phyloP scores from a whole-genome alignment of 2,113 vertebrate genomes.

The Leptosomus discolor region DNA sequence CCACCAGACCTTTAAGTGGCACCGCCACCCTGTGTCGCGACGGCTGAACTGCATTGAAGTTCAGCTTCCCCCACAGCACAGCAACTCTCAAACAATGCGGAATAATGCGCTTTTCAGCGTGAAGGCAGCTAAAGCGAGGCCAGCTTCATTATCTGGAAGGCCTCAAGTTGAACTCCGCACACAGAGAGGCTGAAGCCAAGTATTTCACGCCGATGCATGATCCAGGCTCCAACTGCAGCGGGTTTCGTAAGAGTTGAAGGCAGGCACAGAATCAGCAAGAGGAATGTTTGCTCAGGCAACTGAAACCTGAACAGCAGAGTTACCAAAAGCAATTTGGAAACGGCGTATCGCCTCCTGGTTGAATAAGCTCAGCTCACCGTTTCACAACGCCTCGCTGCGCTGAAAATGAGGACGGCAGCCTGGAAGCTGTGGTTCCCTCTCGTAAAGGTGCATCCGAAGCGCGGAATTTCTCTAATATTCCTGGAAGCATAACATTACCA shows the following conservation, averaged over 20 bases:
- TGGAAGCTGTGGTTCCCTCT: neutral
- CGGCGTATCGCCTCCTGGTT: accelerated
- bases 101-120: accelerated
- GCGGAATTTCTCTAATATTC: accelerated
- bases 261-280: neutral
- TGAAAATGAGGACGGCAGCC: neutral
- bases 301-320: neutral
- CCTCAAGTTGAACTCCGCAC: neutral
- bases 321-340: neutral
- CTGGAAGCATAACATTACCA: neutral
- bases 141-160: neutral
- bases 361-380: neutral
- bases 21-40: neutral
- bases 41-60: neutral
- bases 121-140: neutral
- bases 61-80: neutral
- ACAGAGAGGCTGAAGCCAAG: neutral
- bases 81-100: too few relatives aligned
- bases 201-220: neutral
- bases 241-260: neutral
- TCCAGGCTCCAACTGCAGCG: neutral
- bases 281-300: neutral
- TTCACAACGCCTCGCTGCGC: accelerated
- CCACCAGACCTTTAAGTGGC: neutral
- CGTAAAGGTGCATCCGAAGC: neutral